These are phyloP conservation scores for Saxidomus purpurata DNA, from an alignment of 1,140 invertebrate genomes.

Conservation along the genomic window DNA sequence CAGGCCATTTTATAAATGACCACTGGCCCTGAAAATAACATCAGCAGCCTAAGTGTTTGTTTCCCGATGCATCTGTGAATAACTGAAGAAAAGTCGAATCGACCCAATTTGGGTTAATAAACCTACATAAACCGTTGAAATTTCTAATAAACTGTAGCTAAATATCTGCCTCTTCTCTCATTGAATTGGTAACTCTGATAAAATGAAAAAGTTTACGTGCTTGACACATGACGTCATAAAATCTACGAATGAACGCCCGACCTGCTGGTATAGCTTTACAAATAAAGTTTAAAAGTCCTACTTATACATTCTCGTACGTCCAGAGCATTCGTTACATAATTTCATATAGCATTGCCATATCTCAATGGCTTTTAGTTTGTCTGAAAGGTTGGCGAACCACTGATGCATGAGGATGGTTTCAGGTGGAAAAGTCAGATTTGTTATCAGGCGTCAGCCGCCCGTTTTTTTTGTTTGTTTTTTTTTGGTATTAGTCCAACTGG, in stretches of 20 bases:
- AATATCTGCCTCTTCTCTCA: too few species aligned
- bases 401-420: too few species aligned
- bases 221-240: conserved; percentile 7
- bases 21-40: background rate
- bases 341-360: too few species aligned
- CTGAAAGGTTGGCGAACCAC: too few species aligned
- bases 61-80: background rate
- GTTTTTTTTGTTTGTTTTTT: too few species aligned
- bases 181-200: too few species aligned
- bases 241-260: background rate
- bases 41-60: background rate
- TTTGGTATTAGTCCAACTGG: background rate
- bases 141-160: background rate
- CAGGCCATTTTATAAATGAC: background rate
- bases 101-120: background rate
- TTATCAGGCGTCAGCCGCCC: conserved; percentile 19
- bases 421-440: conserved; percentile 48
- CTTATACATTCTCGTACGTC: too few species aligned
- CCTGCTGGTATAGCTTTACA: too few species aligned
- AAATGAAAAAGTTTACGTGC: background rate
- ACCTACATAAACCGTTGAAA: background rate
- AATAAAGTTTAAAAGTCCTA: background rate
- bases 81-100: background rate
- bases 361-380: too few species aligned
- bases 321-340: too few species aligned